Evolutionary conservation across 2,113 vertebrate genomes (phyloP), one percentile per base, ranked within the genome.

Genomic region (Dasypus novemcinctus): DNA sequence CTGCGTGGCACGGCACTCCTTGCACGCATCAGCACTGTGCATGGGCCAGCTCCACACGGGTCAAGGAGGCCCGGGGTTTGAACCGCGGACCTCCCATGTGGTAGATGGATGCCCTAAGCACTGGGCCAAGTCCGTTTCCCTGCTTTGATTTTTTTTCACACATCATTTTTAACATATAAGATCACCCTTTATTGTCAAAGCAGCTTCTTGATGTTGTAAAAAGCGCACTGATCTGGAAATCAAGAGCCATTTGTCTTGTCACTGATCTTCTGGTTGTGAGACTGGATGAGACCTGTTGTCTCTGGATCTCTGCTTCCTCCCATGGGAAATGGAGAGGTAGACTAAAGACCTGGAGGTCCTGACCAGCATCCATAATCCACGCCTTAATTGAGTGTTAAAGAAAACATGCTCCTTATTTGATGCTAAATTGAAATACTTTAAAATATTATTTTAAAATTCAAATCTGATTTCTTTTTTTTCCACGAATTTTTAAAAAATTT

Each of bases 381-480:
- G 29, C 31, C 92, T 54, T 1, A 33, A 36, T 20, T 21, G 7
- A 79, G 31, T 87, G 63, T 76, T n/a, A 54, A 78, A 87, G 61
- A 69, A 14, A 52, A 3, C 61, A 57, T 46, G n/a, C 23, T 87
- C 63, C 54, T 66, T 57, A 84, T 20, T 25, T 68, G 23, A 33
- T 5, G 36, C 71, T 59, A 57, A 76, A 57, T 20, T 83, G 31
- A 69, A 79, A 64, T 33, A 43, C 4, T 46, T 74, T 84, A 14
- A n/a, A 94, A 82, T 52, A 33, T 61, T 91, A 87, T 33, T 80
- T 85, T 49, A 66, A 46, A 41, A 83, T 68, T 74, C 12, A 72
- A 72, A 90, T 75, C 33, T 63, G 4, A 38, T 52, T 25, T 33
- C 5, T 31, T 91, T 94, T 93, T 41, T n/a, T n/a, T n/a, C n/a